phyloP scores from a whole-genome alignment of 2,113 vertebrate species.

The Myodes glareolus region DNA sequence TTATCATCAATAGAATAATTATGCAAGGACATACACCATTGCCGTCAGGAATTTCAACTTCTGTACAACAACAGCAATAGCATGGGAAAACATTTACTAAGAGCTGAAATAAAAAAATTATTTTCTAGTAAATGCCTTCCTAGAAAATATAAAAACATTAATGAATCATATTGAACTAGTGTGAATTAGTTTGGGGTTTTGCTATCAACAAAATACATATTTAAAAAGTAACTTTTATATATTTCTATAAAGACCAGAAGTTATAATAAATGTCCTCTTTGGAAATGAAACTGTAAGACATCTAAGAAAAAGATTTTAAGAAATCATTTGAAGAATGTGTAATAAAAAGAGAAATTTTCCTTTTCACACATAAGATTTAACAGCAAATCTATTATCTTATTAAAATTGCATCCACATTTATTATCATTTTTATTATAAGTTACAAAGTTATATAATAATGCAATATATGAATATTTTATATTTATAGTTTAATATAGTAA shows the following conservation, averaged over 20 bases:
- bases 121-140: neutral
- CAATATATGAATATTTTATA: neutral
- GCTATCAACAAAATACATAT: neutral
- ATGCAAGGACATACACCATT: neutral
- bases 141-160: slow-evolving; percentile 18
- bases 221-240: neutral
- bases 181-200: slow-evolving; percentile 11
- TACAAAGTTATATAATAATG: neutral
- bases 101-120: neutral
- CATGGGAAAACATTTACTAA: neutral
- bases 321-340: neutral
- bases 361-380: slow-evolving; percentile 10
- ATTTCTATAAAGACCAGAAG: slow-evolving; percentile 19
- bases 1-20: neutral
- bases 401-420: slow-evolving; percentile 22
- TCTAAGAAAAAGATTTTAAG: neutral
- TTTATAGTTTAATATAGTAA: neutral
- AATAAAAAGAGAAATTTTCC: neutral
- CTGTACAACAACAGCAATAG: neutral
- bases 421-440: slow-evolving; percentile 10
- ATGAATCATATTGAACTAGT: slow-evolving; percentile 27
- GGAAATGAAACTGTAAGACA: neutral
- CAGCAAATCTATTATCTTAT: neutral
- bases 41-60: neutral
- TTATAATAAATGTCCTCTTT: neutral